Evolutionary conservation across 2,797 vertebrate genomes (phyloP).

Genomic region (Poeciliopsis gracilis): DNA sequence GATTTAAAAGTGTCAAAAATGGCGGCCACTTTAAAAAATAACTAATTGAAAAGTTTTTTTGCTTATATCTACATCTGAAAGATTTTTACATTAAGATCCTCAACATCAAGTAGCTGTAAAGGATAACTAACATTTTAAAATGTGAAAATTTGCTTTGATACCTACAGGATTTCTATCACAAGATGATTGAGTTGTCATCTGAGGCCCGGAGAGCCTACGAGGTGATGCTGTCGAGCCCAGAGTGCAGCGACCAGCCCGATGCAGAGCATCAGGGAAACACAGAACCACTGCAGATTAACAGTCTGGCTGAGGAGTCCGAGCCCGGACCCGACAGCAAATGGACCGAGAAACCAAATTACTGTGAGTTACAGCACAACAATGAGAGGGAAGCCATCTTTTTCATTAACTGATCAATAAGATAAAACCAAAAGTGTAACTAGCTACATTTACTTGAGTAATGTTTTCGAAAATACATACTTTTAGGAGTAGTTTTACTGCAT

Average conservation of each 20-base stretch:
- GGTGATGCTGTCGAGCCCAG: slow-evolving; percentile 84
- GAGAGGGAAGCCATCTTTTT: background rate
- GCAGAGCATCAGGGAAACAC: slow-evolving; percentile 25
- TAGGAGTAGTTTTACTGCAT: no score
- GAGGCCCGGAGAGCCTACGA: slow-evolving; percentile 91
- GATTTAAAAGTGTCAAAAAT: no score
- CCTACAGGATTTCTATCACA: slow-evolving; percentile 91
- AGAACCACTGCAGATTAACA: slow-evolving; percentile 46
- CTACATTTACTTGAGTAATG: no score
- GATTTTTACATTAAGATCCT: no score
- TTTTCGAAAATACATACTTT: no score
- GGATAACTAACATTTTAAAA: background rate
- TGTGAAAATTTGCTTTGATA: background rate
- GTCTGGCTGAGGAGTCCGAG: slow-evolving; percentile 32
- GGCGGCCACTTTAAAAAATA: no score
- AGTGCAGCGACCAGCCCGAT: slow-evolving; percentile 49
- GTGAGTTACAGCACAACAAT: slow-evolving; percentile 74
- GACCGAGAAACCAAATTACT: slow-evolving; percentile 86
- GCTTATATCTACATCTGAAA: no score
- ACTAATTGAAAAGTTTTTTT: no score
- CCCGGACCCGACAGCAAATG: slow-evolving; percentile 43
- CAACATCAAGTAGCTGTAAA: background rate
- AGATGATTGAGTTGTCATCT: slow-evolving; percentile 93
- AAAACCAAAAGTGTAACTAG: background rate
- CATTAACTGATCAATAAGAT: background rate